Conservation (phyloP, 2,797 vertebrate genomes). For the Hyperoplus lanceolatus region DNA sequence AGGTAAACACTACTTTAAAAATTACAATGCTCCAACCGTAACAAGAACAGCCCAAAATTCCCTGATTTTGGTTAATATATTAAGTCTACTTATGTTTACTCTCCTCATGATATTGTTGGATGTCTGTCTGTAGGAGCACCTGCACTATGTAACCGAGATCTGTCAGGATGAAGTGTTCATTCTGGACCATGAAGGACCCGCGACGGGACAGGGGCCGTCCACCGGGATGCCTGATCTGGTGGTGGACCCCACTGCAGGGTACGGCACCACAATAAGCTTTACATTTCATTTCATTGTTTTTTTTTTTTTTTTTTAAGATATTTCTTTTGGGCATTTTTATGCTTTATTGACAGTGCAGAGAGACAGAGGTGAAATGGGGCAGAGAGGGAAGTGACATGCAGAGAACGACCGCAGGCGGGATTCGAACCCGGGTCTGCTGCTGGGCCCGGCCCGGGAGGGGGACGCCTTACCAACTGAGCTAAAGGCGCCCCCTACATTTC, state of each 20-base stretch:
- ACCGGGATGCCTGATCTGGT: constrained; percentile 96
- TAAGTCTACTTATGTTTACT: background rate
- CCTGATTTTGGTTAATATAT: background rate
- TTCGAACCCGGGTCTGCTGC: no score
- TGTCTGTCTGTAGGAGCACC: constrained; percentile 90
- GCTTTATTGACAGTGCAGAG: no score
- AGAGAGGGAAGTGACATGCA: no score
- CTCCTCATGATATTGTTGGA: background rate
- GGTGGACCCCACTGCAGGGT: constrained; percentile 93
- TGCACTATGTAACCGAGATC: constrained; percentile 98
- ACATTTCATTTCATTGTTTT: background rate
- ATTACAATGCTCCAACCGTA: fast-evolving
- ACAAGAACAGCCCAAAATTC: background rate
- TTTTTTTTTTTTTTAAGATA: background rate
- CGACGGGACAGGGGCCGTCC: constrained; percentile 78
- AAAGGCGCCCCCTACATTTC: no score
- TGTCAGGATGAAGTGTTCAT: constrained; percentile 98
- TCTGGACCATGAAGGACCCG: constrained; percentile 91
- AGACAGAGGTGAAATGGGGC: no score
- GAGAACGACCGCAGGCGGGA: no score
- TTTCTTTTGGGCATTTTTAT: no score
- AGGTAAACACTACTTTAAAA: constrained; percentile 86
- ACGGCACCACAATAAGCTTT: constrained; percentile 39
- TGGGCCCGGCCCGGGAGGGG: no score
- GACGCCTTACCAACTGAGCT: no score